A percentile compares a stretch with the other conserved stretches of the same genome.
phyloP scores from a whole-genome alignment of 2,888 invertebrate genomes.

The Coecobrya sp. region DNA sequence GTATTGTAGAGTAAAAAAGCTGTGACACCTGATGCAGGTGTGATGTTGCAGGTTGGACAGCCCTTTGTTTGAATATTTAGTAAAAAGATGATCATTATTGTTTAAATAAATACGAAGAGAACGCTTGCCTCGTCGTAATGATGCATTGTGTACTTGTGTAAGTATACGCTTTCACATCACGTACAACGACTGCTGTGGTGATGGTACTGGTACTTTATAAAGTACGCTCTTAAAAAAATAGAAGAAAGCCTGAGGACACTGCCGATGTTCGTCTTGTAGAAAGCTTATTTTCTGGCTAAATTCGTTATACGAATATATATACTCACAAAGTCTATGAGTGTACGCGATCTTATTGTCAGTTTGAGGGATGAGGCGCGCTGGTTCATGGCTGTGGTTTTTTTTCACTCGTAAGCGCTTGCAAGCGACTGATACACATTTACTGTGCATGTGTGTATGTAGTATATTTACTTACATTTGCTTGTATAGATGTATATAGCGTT shows the following conservation, averaged over 20 bases:
- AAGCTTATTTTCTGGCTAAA: not conserved
- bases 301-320: not conserved
- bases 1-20: not conserved
- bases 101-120: conserved; percentile 24
- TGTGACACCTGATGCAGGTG: conserved; percentile 28
- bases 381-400: conserved; percentile 66
- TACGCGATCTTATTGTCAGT: conserved; percentile 43
- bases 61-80: conserved; percentile 12
- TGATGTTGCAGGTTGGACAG: conserved; percentile 1
- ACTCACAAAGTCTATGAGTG: too few relatives aligned
- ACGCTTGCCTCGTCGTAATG: not conserved
- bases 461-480: not conserved
- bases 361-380: conserved; percentile 60
- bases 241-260: conserved; percentile 60
- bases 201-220: conserved; percentile 29
- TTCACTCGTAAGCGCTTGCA: not conserved
- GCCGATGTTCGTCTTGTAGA: conserved; percentile 3
- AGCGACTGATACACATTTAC: conserved; percentile 14
- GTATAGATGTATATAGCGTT: not conserved
- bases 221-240: conserved; percentile 52
- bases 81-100: conserved; percentile 28
- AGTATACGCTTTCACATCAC: conserved; percentile 54
- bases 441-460: not conserved
- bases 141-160: conserved; percentile 17
- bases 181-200: conserved; percentile 21